Evolutionary conservation across 2,113 vertebrate genomes (phyloP).

Genomic region (Heloderma charlesbogerti): DNA sequence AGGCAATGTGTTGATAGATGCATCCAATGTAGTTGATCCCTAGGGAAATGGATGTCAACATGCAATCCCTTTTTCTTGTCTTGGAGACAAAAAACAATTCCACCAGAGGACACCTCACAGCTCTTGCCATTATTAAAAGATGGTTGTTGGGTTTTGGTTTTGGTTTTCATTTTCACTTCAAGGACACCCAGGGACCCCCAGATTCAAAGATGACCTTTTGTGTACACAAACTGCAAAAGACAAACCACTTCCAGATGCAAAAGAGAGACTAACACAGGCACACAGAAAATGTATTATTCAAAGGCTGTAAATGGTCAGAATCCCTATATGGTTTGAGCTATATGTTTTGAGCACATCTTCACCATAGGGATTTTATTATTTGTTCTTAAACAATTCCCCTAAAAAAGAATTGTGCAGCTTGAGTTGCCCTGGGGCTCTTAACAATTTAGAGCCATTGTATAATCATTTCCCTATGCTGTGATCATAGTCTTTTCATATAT

Average conservation of each 20-base stretch:
- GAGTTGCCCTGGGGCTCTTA: neutral
- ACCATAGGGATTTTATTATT: neutral
- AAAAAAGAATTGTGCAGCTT: neutral
- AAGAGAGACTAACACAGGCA: neutral
- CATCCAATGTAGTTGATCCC: neutral
- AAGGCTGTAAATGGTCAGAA: neutral
- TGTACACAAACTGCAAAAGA: neutral
- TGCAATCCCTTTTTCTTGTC: neutral
- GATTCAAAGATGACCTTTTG: slow-evolving; percentile 23
- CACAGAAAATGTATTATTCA: neutral
- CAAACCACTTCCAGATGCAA: neutral
- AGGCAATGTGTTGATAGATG: slow-evolving; percentile 7
- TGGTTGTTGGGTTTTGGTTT: neutral
- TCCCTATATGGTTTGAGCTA: neutral
- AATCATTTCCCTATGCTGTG: neutral
- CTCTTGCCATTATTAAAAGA: neutral
- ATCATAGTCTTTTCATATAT: slow-evolving; percentile 1
- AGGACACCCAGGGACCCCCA: neutral
- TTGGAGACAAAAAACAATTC: slow-evolving; percentile 32
- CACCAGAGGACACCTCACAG: neutral
- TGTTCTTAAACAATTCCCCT: neutral
- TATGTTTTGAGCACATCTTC: neutral
- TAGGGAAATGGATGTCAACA: neutral
- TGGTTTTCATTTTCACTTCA: neutral
- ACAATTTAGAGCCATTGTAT: neutral